A percentile compares a stretch with the other conserved stretches of the same genome.
Conservation (phyloP, 2,113 vertebrate species). For the Jaculus jaculus region DNA sequence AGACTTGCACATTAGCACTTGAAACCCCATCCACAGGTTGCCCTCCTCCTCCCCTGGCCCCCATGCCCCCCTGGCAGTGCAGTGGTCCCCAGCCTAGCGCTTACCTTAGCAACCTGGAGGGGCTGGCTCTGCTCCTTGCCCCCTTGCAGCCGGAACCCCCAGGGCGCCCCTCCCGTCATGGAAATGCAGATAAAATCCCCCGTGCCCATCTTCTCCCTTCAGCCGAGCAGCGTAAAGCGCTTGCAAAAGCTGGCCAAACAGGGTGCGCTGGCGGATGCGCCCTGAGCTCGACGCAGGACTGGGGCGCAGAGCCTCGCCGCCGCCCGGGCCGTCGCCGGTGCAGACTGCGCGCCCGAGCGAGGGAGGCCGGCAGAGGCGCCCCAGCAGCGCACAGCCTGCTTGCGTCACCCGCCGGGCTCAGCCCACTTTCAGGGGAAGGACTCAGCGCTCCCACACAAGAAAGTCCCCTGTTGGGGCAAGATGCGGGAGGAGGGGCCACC, state of each 20-base stretch:
- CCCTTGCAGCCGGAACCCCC: slow-evolving; percentile 94
- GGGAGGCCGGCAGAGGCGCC: slow-evolving; percentile 60
- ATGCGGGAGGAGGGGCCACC: neutral
- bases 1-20: neutral
- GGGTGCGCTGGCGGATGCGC: neutral
- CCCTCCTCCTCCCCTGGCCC: neutral
- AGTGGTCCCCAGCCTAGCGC: slow-evolving; percentile 3
- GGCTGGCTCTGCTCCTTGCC: slow-evolving; percentile 90
- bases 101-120: slow-evolving; percentile 93
- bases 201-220: slow-evolving; percentile 89
- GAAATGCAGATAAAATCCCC: slow-evolving; percentile 95
- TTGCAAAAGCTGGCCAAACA: neutral
- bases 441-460: neutral
- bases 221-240: slow-evolving; percentile 22
- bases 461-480: neutral
- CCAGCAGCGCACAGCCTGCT: slow-evolving; percentile 77
- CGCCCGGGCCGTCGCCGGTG: neutral
- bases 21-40: slow-evolving; percentile 36
- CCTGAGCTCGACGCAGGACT: neutral
- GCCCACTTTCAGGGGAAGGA: slow-evolving; percentile 80
- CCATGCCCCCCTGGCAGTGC: neutral
- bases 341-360: slow-evolving; percentile 66
- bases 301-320: neutral
- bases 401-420: slow-evolving; percentile 84
- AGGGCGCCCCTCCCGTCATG: slow-evolving; percentile 93